Evolutionary conservation across 2,113 vertebrate genomes (phyloP), one percentile per base, ranked within the genome.

Genomic region (Gymnarchus niloticus): DNA sequence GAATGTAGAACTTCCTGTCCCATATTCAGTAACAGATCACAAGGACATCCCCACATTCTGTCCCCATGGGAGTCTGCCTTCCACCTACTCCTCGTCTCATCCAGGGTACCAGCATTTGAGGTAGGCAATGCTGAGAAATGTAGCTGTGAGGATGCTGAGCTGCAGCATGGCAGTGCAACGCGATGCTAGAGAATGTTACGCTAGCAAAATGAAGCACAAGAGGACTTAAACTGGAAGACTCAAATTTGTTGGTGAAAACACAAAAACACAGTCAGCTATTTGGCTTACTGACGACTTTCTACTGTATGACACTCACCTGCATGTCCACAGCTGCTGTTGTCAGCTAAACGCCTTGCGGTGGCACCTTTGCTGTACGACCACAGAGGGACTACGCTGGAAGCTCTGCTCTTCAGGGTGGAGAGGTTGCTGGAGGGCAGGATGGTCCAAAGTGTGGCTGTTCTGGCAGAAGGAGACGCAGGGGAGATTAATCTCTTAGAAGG

Each of bases 61-160:
- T 52, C 87, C 25, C 1, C 19, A 5, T 25, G 1, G 17, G 76
- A 85, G n/a, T 0, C 51, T 65, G 69, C 90, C 17, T n/a, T 57
- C 7, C 89, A 87, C 21, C 49, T 96, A 17, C 84, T 97, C 61
- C 90, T 97, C 85, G 87, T 97, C 89, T 97, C 96, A 25, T 94
- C 94, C 65, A 92, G 88, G 86, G 87, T 96, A 56, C 96, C 96
- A 54, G 96, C 95, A 6, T 95, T 95, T 85, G 96, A 97, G 95
- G 96, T 97, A 76, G 37, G 17, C 9, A 17, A 48, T 37, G n/a
- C n/a, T 25, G 37, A 19, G 4, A 49, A 41, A 73, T 57, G 10
- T 65, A 41, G 46, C 23, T 9, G 44, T 65, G 57, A 21, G 28
- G 54, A 56, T 83, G 41, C 56, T 83, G 56, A 61, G 56, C 1